Base-by-base conservation (phyloP, 2,888 invertebrate genomes). In the Drosophila aldrichi region DNA sequence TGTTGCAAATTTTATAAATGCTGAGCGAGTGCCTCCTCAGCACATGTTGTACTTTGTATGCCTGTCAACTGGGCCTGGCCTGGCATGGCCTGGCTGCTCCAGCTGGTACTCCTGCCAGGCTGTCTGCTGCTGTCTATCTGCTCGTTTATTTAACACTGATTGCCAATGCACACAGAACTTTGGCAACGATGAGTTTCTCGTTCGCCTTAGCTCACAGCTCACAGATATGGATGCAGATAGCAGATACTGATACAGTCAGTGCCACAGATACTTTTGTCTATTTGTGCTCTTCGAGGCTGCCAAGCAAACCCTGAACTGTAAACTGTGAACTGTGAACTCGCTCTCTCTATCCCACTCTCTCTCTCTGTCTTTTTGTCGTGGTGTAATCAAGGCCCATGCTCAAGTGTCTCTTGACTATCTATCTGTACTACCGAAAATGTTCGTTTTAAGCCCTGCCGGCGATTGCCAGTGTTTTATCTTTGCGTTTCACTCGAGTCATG, bases 91-190 rank as follows among this genome's bases (percentile, higher is more conserved):
- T 3, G 12, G 34, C 29, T 29, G 29, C 29, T 6, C 2, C 36
- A 14, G 10, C 14, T 36, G 36, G 5, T 14, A 10, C 25, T n/a
- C n/a, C 46, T 25, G 25, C 57, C 65, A 49, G 57, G 38, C 62
- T 58, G 52, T 20, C 40, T 38, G 36, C 38, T 72, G 18, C 58
- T 64, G 48, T 59, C 66, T 62, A 55, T 70, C 68, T 74, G 67
- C 69, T 85, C 81, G 86, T 84, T 83, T 84, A 86, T 83, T 85
- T 86, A 84, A 83, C 84, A 83, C 84, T 84, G 84, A 84, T 84
- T 84, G 86, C 80, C 76, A 83, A 84, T 82, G 86, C 83, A 84
- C 79, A 84, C 81, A 81, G 74, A 82, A 77, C 81, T 81, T 82
- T 56, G 79, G 70, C 76, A 74, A 72, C 74, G 75, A 67, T 62